Conservation (phyloP, 2,113 vertebrate species). For the Potamarius usumacintae region DNA sequence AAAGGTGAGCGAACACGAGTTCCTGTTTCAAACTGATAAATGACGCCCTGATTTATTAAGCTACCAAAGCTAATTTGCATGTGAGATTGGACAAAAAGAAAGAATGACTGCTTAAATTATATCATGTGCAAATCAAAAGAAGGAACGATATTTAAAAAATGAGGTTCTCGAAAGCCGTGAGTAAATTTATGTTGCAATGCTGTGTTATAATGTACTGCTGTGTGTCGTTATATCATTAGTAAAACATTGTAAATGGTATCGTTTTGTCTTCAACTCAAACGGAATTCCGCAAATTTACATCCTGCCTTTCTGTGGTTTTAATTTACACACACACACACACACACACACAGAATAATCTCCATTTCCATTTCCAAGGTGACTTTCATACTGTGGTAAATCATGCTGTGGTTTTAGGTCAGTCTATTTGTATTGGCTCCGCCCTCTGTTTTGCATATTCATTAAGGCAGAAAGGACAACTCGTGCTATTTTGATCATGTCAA, state of each 20-base stretch:
- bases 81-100: too few relatives aligned
- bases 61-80: not conserved
- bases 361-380: not conserved
- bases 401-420: not conserved
- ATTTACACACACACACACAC: not conserved
- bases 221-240: not conserved
- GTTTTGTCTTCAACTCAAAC: not conserved
- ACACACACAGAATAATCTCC: not conserved
- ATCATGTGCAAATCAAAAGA: too few relatives aligned
- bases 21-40: too few relatives aligned
- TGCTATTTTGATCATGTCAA: not conserved
- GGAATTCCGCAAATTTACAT: not conserved
- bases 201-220: too few relatives aligned
- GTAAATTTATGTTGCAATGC: not conserved
- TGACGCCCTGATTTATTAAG: not conserved
- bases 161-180: too few relatives aligned
- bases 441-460: slow-evolving; percentile 2
- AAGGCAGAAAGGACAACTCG: not conserved
- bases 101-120: not conserved
- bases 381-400: not conserved
- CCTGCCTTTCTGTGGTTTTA: too few relatives aligned
- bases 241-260: not conserved
- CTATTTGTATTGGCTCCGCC: not conserved
- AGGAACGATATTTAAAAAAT: too few relatives aligned
- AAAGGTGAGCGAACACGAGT: too few relatives aligned